Conservation (phyloP, 1,140 invertebrate species). For the Cardiocondyla obscurior region DNA sequence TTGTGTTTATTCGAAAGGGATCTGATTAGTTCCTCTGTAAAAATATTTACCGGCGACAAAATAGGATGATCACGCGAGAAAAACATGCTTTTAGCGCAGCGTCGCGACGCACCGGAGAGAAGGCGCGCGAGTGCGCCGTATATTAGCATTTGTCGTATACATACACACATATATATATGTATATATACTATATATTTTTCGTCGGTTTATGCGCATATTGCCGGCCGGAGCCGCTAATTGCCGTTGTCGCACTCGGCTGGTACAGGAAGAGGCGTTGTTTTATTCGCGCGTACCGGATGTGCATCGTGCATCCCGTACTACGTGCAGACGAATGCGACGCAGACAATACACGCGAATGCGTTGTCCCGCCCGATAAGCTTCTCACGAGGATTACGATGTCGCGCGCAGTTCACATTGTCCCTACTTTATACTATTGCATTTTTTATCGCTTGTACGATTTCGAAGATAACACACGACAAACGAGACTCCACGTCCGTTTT, state of each 20-base stretch:
- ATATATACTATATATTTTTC: constrained; percentile 21
- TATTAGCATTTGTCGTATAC: constrained; percentile 48
- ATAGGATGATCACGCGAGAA: neutral
- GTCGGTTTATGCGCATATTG: constrained; percentile 13
- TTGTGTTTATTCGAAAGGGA: neutral
- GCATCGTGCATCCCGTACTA: neutral
- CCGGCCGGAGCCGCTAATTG: constrained; percentile 40
- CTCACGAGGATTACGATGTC: constrained; percentile 60
- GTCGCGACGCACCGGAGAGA: neutral
- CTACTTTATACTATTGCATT: neutral
- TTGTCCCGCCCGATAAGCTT: constrained; percentile 47
- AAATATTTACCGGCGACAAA: constrained; percentile 2
- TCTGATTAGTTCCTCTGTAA: neutral
- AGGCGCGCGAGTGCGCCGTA: neutral
- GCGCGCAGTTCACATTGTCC: neutral
- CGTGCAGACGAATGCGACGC: constrained; percentile 1
- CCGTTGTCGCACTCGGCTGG: constrained; percentile 44
- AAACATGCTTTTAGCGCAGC: constrained; percentile 22
- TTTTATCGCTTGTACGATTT: neutral
- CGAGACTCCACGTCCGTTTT: neutral
- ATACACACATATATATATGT: no score
- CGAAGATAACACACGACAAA: neutral
- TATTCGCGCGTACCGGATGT: constrained; percentile 17
- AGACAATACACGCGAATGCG: neutral
- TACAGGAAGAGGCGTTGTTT: constrained; percentile 36